phyloP scores from a whole-genome alignment of 2,113 vertebrate species.

The Raja brachyura region DNA sequence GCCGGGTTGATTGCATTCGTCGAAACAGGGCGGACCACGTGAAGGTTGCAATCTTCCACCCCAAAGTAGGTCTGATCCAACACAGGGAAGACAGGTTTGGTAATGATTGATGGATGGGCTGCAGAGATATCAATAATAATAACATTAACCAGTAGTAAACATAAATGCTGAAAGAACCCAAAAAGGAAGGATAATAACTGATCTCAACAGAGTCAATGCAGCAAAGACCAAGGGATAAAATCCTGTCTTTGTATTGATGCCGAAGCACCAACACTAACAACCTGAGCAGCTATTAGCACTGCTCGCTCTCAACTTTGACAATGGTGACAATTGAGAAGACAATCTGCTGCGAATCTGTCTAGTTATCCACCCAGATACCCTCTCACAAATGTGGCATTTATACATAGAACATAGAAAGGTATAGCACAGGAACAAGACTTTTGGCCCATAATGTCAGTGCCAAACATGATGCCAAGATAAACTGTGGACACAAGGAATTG shows the following conservation, averaged over 20 bases:
- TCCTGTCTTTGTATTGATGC: too few species aligned
- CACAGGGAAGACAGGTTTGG: too few species aligned
- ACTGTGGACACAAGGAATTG: too few species aligned
- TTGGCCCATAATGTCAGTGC: too few species aligned
- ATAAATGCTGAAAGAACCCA: not conserved
- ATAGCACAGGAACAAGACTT: too few species aligned
- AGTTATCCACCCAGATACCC: not conserved
- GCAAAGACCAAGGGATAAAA: not conserved
- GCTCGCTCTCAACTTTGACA: not conserved
- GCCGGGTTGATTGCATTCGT: too few species aligned
- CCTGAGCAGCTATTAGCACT: not conserved
- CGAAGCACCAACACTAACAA: not conserved
- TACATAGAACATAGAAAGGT: not conserved
- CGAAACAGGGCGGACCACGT: too few species aligned
- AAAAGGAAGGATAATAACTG: not conserved
- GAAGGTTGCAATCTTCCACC: too few species aligned
- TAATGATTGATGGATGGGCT: too few species aligned
- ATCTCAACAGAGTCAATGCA: not conserved
- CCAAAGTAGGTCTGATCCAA: too few species aligned
- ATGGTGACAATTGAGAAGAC: not conserved
- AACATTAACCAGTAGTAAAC: not conserved
- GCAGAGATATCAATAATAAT: not conserved
- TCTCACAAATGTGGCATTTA: not conserved
- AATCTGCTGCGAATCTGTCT: not conserved
- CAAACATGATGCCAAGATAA: too few species aligned